These are phyloP conservation scores for Atherix ibis DNA, from an alignment of 2,888 invertebrate species.

Conservation along the genomic window DNA sequence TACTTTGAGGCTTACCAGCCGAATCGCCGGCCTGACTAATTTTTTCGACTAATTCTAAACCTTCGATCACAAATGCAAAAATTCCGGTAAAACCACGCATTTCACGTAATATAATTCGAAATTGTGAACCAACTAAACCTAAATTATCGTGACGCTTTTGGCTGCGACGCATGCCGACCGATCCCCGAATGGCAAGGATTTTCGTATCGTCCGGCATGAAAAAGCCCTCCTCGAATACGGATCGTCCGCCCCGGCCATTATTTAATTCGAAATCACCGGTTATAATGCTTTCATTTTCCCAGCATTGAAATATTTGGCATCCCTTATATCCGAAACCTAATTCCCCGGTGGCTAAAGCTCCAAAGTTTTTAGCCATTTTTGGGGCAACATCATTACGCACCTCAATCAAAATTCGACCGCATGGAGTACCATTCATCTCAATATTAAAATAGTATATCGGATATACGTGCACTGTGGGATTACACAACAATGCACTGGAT, in stretches of 20 bases:
- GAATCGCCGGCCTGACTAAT: conserved; percentile 62
- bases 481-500: conserved; percentile 32
- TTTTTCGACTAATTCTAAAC: conserved; percentile 61
- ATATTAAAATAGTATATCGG: conserved; percentile 63
- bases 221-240: conserved; percentile 58
- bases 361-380: conserved; percentile 67
- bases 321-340: conserved; percentile 63
- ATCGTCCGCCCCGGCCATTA: conserved; percentile 63
- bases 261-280: conserved; percentile 69
- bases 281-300: conserved; percentile 68
- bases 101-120: conserved; percentile 63
- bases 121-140: conserved; percentile 73
- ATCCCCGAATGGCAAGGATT: conserved; percentile 55
- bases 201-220: conserved; percentile 72
- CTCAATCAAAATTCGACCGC: conserved; percentile 60
- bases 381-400: conserved; percentile 64
- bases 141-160: conserved; percentile 64
- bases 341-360: conserved; percentile 53
- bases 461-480: conserved; percentile 39
- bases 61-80: conserved; percentile 66
- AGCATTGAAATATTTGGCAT: conserved; percentile 66
- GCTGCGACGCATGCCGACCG: conserved; percentile 67
- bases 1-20: conserved; percentile 60
- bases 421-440: conserved; percentile 51
- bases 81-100: conserved; percentile 73